phyloP scores from a whole-genome alignment of 2,797 vertebrate species.

The Furcifer pardalis region DNA sequence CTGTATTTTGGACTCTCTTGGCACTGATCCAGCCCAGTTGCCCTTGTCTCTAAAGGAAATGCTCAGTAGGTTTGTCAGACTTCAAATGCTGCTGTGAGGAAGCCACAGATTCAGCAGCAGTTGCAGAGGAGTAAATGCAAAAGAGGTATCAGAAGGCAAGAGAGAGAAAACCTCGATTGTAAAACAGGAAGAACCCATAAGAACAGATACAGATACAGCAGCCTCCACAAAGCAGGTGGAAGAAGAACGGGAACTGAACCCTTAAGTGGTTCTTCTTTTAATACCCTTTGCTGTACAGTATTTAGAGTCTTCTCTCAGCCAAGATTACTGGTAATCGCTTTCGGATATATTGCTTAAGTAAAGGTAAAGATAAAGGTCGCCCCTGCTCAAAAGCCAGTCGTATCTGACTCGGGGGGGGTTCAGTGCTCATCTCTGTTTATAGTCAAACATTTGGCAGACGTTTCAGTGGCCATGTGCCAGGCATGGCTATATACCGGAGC shows the following conservation, averaged over 20 bases:
- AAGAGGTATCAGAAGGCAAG: conserved; percentile 26
- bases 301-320: not conserved
- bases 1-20: no score
- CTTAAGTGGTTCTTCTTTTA: not conserved
- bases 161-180: not conserved
- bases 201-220: conserved; percentile 38
- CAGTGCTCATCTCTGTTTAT: no score
- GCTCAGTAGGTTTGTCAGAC: no score
- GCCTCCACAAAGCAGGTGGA: not conserved
- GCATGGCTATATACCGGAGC: no score
- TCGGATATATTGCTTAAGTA: not conserved
- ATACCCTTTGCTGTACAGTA: no score
- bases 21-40: not conserved
- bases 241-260: not conserved
- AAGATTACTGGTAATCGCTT: not conserved
- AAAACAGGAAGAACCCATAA: conserved; percentile 21
- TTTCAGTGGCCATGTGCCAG: no score
- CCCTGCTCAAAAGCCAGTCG: no score
- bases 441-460: no score
- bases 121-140: conserved; percentile 1
- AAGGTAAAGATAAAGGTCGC: no score
- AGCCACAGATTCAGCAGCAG: conserved; percentile 13
- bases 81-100: not conserved
- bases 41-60: not conserved
- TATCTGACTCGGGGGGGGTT: no score